Conservation (phyloP, 2,888 invertebrate genomes). For the Ochropleura plecta region DNA sequence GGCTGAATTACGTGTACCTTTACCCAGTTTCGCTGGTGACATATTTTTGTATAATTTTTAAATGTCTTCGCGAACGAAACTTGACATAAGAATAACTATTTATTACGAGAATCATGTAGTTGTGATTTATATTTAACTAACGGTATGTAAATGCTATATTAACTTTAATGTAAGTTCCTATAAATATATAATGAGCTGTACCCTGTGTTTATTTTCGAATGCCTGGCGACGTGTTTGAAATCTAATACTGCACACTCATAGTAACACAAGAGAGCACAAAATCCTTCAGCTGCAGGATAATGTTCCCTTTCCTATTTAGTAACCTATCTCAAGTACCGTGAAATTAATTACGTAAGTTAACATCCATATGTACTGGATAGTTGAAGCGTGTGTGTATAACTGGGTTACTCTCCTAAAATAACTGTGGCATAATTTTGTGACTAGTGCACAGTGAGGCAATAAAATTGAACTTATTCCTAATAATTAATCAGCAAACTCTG, state of each 20-base stretch:
- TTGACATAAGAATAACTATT: conserved; percentile 93
- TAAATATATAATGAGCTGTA: conserved; percentile 66
- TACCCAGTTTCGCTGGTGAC: conserved; percentile 85
- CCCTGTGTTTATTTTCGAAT: conserved; percentile 67
- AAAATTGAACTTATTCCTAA: conserved; percentile 37
- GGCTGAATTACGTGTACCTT: conserved; percentile 83
- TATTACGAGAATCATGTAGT: conserved; percentile 92
- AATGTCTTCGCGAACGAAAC: conserved; percentile 92
- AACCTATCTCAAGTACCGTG: conserved; percentile 29
- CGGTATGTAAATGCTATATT: conserved; percentile 59
- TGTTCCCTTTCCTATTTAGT: conserved; percentile 44
- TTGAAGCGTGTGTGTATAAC: conserved; percentile 57
- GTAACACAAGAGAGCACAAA: conserved; percentile 42
- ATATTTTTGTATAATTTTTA: conserved; percentile 73
- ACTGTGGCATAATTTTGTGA: conserved; percentile 76
- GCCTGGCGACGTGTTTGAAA: conserved; percentile 60
- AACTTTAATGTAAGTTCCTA: conserved; percentile 59
- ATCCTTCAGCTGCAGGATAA: conserved; percentile 51
- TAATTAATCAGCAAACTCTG: not conserved
- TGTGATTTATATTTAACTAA: conserved; percentile 91
- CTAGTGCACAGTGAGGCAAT: conserved; percentile 61
- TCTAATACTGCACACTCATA: conserved; percentile 46
- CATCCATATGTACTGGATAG: conserved; percentile 37
- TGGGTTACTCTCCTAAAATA: conserved; percentile 80
- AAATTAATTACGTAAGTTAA: conserved; percentile 52